Evolutionary conservation across 2,888 invertebrate genomes (phyloP).

Genomic region (Conops quadrifasciatus): DNA sequence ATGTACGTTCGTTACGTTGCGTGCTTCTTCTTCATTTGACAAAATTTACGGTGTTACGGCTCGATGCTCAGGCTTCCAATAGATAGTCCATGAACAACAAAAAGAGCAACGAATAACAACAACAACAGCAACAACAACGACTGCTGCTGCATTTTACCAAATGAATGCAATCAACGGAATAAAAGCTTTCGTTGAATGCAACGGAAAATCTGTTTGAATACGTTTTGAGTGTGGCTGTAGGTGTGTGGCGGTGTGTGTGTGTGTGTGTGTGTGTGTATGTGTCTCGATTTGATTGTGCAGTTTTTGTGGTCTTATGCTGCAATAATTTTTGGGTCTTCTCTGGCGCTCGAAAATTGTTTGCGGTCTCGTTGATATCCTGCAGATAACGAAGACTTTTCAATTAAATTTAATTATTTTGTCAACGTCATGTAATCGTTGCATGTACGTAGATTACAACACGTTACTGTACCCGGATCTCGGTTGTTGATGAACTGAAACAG

Average conservation of each 20-base stretch:
- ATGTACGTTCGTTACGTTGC: too few species aligned
- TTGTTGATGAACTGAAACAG: background rate
- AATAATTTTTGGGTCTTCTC: constrained; percentile 13
- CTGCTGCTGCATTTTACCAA: constrained; percentile 4
- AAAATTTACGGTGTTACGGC: constrained; percentile 22
- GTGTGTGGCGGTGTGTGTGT: constrained; percentile 15
- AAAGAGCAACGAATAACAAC: constrained; percentile 14
- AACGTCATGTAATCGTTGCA: constrained; percentile 33
- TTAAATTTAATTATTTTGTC: constrained; percentile 43
- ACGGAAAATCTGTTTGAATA: too few species aligned
- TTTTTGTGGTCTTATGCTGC: constrained; percentile 18
- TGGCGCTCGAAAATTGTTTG: constrained; percentile 22
- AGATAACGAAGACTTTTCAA: constrained; percentile 39
- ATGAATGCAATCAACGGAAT: constrained; percentile 27
- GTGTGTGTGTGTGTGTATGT: background rate
- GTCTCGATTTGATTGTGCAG: background rate
- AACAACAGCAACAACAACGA: constrained; percentile 20
- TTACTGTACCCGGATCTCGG: too few species aligned
- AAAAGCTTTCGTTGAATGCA: too few species aligned
- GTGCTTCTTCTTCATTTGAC: background rate
- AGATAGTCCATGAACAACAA: too few species aligned
- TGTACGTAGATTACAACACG: background rate
- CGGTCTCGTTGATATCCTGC: constrained; percentile 28
- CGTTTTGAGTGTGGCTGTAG: constrained; percentile 29
- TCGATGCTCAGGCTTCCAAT: constrained; percentile 6